These are phyloP conservation scores for Zaprionus africanus DNA, from an alignment of 1,140 invertebrate genomes.

Conservation along the genomic window DNA sequence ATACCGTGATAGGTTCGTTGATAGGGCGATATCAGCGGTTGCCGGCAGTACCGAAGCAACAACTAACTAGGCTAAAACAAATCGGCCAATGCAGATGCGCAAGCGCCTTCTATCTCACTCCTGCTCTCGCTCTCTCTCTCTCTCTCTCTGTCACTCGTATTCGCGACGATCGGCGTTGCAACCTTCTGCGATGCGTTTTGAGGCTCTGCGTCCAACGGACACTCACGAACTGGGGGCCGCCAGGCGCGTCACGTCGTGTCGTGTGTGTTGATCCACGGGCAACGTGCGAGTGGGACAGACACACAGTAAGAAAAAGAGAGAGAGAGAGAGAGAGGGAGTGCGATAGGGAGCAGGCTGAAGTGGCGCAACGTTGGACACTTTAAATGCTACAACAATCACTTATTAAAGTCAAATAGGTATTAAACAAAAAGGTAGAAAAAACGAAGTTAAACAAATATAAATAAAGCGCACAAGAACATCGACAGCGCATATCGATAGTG, in stretches of 20 bases:
- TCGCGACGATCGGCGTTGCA: constrained; percentile 13
- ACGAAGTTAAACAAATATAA: constrained; percentile 76
- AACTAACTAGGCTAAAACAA: constrained; percentile 57
- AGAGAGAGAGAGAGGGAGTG: not conserved
- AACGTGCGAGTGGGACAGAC: not conserved
- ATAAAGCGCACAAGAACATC: constrained; percentile 60
- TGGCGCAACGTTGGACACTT: constrained; percentile 71
- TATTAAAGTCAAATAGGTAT: constrained; percentile 84
- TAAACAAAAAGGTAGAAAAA: constrained; percentile 72
- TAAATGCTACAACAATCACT: constrained; percentile 82
- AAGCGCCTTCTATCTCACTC: constrained; percentile 27
- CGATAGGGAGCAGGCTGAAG: constrained; percentile 21
- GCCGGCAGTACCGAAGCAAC: not conserved
- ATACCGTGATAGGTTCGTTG: constrained; percentile 12
- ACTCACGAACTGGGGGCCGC: constrained; percentile 39
- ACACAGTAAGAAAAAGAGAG: not conserved
- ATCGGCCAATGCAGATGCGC: constrained; percentile 44
- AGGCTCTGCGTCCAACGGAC: constrained; percentile 51
- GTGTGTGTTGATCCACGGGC: constrained; percentile 35
- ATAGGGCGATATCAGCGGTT: constrained; percentile 22
- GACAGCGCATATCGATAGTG: constrained; percentile 52
- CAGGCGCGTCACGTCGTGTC: constrained; percentile 16
- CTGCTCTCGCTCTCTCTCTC: not conserved
- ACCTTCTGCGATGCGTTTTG: constrained; percentile 40
- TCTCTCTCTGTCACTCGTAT: constrained; percentile 5